phyloP scores from a whole-genome alignment of 1,140 invertebrate genomes.

The Megathymus violae region DNA sequence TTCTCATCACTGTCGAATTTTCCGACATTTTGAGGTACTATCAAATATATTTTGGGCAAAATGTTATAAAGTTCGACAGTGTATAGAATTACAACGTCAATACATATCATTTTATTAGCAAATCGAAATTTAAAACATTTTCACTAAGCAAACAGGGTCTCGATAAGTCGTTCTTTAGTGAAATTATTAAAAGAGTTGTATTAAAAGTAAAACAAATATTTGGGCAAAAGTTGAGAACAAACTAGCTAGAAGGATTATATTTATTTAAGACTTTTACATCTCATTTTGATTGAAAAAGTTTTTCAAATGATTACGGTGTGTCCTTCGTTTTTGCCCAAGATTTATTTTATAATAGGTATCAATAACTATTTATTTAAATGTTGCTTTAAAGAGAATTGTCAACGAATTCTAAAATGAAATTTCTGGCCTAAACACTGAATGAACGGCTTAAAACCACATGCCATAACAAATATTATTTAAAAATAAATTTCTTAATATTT shows the following conservation, averaged over 20 bases:
- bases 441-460: constrained; percentile 40
- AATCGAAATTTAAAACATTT: constrained; percentile 7
- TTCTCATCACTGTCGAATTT: constrained; percentile 36
- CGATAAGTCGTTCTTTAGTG: constrained; percentile 41
- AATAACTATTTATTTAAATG: constrained; percentile 45
- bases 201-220: constrained; percentile 45
- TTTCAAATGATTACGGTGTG: constrained; percentile 36
- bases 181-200: constrained; percentile 34
- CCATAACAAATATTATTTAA: constrained; percentile 40
- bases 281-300: neutral
- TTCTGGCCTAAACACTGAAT: constrained; percentile 43
- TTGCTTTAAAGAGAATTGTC: constrained; percentile 38
- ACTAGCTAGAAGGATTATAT: constrained; percentile 13
- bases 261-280: neutral
- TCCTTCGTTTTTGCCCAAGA: constrained; percentile 44
- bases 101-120: constrained; percentile 57
- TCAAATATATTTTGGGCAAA: constrained; percentile 22
- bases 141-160: constrained; percentile 45
- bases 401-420: constrained; percentile 42
- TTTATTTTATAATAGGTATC: constrained; percentile 42
- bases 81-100: constrained; percentile 42
- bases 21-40: constrained; percentile 33
- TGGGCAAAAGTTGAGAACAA: constrained; percentile 47
- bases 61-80: constrained; percentile 40
- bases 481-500: constrained; percentile 24